These are phyloP conservation scores for Hyperopisus bebe DNA, from an alignment of 2,113 vertebrate genomes.

Conservation along the genomic window DNA sequence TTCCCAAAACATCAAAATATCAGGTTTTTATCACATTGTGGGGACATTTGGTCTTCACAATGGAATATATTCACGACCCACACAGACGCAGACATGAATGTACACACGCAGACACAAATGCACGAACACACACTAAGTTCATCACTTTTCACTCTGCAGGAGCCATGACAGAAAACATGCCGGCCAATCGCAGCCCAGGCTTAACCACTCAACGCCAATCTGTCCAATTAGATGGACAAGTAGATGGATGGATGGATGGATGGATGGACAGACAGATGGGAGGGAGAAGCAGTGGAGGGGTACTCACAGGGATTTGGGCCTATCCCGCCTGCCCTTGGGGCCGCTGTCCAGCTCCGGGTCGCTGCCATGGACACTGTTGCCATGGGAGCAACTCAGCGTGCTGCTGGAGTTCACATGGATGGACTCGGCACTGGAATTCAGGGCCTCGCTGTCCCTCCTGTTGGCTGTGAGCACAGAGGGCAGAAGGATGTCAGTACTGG, in stretches of 20 bases:
- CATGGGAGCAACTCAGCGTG: conserved; percentile 62
- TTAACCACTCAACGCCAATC: background rate
- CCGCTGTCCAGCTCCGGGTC: conserved; percentile 73
- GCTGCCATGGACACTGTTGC: conserved; percentile 68
- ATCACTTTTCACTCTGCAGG: background rate
- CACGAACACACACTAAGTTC: background rate
- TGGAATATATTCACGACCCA: background rate
- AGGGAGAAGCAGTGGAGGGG: background rate
- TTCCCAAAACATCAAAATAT: background rate
- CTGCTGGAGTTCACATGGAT: conserved; percentile 74
- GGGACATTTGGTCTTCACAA: background rate
- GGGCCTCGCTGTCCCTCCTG: conserved; percentile 78
- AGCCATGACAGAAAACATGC: background rate
- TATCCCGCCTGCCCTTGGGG: conserved; percentile 60
- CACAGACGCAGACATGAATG: background rate
- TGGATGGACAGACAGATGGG: background rate
- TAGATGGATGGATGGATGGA: background rate
- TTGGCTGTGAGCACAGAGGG: conserved; percentile 54
- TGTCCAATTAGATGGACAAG: background rate
- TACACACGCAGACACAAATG: background rate
- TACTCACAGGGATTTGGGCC: conserved; percentile 89
- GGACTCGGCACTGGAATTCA: conserved; percentile 69
- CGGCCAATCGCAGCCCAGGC: background rate
- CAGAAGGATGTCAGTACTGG: background rate
- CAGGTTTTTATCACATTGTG: background rate